A percentile compares a stretch with the other conserved stretches of the same genome.
These are phyloP conservation scores for Muscidifurax raptorellus DNA, from an alignment of 1,140 invertebrate species.

Conservation along the genomic window DNA sequence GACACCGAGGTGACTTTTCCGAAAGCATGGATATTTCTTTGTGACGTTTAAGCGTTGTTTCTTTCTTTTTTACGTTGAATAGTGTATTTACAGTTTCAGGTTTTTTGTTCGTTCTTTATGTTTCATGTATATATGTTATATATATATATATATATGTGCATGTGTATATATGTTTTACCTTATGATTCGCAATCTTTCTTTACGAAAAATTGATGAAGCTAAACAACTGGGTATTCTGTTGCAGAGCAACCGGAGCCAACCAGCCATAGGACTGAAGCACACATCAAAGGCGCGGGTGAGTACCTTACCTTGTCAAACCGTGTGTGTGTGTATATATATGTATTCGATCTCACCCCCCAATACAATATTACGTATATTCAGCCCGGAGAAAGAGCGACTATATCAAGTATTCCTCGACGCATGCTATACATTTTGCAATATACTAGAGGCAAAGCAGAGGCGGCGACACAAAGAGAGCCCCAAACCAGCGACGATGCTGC, in stretches of 20 bases:
- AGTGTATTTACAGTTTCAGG: no score
- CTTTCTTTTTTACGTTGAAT: background rate
- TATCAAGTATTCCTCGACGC: no score
- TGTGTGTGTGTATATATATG: background rate
- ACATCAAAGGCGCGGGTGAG: slow-evolving; percentile 86
- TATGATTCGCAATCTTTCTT: no score
- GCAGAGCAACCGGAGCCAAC: slow-evolving; percentile 86
- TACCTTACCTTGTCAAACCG: slow-evolving; percentile 53
- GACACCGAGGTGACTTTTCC: slow-evolving; percentile 70
- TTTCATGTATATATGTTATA: background rate
- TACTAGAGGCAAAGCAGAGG: background rate
- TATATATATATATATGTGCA: no score
- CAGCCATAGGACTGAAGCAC: slow-evolving; percentile 85
- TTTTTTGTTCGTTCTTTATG: background rate
- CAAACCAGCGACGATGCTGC: no score
- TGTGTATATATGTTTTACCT: no score
- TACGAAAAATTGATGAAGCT: background rate
- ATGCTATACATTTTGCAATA: background rate
- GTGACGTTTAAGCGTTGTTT: slow-evolving; percentile 30
- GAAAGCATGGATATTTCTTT: background rate
- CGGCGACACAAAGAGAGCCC: background rate
- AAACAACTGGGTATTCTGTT: slow-evolving; percentile 64
- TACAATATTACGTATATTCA: slow-evolving; percentile 1
- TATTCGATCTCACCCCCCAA: background rate
- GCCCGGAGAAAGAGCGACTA: background rate